Conservation (phyloP, 2,113 vertebrate species). For the Accipiter virgatus region DNA sequence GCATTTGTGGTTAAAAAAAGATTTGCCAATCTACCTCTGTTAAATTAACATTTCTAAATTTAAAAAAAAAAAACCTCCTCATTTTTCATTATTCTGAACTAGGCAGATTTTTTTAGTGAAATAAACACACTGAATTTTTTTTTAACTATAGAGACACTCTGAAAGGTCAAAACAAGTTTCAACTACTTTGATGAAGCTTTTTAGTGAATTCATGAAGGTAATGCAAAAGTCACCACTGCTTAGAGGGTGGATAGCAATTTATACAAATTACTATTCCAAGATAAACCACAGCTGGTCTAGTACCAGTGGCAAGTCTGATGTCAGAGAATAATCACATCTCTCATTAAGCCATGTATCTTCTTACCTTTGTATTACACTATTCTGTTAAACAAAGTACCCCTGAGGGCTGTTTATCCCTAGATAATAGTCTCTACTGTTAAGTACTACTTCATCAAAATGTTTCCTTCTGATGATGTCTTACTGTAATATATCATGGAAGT, state of each 20-base stretch:
- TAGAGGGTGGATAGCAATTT: background rate
- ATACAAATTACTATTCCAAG: background rate
- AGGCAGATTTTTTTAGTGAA: background rate
- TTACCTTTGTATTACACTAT: slow-evolving; percentile 46
- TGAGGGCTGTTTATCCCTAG: slow-evolving; percentile 55
- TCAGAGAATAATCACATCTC: background rate
- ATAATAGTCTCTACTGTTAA: slow-evolving; percentile 46
- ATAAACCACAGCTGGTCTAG: background rate
- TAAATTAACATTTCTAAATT: background rate
- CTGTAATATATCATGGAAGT: slow-evolving; percentile 48
- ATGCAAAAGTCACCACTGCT: background rate
- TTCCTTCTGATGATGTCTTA: slow-evolving; percentile 52
- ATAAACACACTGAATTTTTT: background rate
- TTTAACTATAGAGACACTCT: background rate
- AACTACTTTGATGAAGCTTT: slow-evolving; percentile 10
- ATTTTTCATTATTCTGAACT: background rate
- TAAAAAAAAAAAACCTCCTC: fast-evolving
- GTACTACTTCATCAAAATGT: slow-evolving; percentile 60
- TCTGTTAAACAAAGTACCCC: slow-evolving; percentile 47
- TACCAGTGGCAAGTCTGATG: background rate
- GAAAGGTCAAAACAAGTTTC: slow-evolving; percentile 19
- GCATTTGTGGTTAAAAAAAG: background rate
- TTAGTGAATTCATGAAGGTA: background rate
- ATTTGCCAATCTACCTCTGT: background rate
- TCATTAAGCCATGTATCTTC: slow-evolving; percentile 28